Evolutionary conservation across 2,888 invertebrate species (phyloP).

Genomic region (Aleiodes leptofemur): DNA sequence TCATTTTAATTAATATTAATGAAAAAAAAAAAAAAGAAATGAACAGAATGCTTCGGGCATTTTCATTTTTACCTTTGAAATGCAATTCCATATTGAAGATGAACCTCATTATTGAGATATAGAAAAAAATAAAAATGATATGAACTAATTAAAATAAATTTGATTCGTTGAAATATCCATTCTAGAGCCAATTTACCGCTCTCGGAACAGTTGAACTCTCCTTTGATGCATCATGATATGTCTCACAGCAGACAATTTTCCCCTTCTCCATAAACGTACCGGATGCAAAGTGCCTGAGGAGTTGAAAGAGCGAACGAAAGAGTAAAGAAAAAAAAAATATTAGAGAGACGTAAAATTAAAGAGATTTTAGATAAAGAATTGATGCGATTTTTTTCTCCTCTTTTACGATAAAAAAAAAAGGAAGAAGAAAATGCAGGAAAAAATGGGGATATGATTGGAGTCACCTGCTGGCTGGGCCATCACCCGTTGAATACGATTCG

Average conservation of each 20-base stretch:
- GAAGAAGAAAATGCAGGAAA: constrained; percentile 7
- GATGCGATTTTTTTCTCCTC: not conserved
- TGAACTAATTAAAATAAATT: constrained; percentile 4
- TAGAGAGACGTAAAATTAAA: not conserved
- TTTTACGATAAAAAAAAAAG: not conserved
- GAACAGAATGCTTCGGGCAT: too few species aligned
- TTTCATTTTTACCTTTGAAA: too few species aligned
- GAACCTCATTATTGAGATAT: not conserved
- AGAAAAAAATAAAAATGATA: constrained; percentile 14
- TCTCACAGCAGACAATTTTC: constrained; percentile 7
- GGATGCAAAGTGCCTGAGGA: constrained; percentile 7
- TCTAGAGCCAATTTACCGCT: constrained; percentile 36
- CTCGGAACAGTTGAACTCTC: constrained; percentile 25
- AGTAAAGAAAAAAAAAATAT: constrained; percentile 3
- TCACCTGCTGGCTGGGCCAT: constrained; percentile 29
- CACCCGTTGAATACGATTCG: constrained; percentile 19
- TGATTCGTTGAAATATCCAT: constrained; percentile 30
- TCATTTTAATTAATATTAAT: too few species aligned
- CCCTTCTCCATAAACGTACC: constrained; percentile 9
- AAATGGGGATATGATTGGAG: constrained; percentile 18
- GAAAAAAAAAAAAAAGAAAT: too few species aligned
- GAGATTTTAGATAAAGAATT: constrained; percentile 3
- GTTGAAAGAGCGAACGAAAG: not conserved
- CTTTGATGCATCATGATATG: constrained; percentile 31
- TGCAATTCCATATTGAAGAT: too few species aligned